Evolutionary conservation across 2,113 vertebrate species (phyloP).

Genomic region (Hoplias malabaricus): DNA sequence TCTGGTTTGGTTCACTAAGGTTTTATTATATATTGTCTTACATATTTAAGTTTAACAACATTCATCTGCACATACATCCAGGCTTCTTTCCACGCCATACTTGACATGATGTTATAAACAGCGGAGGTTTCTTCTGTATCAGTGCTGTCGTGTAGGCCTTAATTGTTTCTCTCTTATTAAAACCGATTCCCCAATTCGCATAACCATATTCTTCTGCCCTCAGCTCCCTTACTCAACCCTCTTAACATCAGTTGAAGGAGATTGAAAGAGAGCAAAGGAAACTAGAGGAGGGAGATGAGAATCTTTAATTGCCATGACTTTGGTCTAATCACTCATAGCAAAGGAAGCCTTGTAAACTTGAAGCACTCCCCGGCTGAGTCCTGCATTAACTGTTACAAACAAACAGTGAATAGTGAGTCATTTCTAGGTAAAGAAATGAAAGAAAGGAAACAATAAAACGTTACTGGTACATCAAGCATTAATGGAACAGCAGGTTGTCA

Average conservation of each 20-base stretch:
- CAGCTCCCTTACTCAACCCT: conserved; percentile 38
- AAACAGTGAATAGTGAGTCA: conserved; percentile 5
- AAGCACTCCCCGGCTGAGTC: conserved; percentile 32
- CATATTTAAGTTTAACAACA: too few species aligned
- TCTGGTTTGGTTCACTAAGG: too few species aligned
- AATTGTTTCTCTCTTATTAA: conserved; percentile 51
- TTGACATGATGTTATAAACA: not conserved
- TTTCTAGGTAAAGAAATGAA: conserved; percentile 16
- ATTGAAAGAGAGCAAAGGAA: conserved; percentile 47
- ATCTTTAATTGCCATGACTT: conserved; percentile 51
- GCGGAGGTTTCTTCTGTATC: not conserved
- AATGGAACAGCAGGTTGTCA: conserved; percentile 36
- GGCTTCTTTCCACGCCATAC: too few species aligned
- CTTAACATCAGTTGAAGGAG: conserved; percentile 45
- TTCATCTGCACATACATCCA: too few species aligned
- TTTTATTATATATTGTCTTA: too few species aligned
- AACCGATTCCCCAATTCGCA: conserved; percentile 43
- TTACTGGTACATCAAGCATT: conserved; percentile 34
- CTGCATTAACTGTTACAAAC: conserved; percentile 31
- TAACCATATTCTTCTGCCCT: conserved; percentile 31
- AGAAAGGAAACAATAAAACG: not conserved
- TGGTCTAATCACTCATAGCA: conserved; percentile 45
- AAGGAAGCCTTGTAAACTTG: conserved; percentile 38
- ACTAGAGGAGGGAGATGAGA: conserved; percentile 36
- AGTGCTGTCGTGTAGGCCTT: conserved; percentile 11